A percentile compares a stretch with the other conserved stretches of the same genome.
These are phyloP conservation scores for Nematopogon swammerdamellus DNA, from an alignment of 2,888 invertebrate genomes.

Conservation along the genomic window DNA sequence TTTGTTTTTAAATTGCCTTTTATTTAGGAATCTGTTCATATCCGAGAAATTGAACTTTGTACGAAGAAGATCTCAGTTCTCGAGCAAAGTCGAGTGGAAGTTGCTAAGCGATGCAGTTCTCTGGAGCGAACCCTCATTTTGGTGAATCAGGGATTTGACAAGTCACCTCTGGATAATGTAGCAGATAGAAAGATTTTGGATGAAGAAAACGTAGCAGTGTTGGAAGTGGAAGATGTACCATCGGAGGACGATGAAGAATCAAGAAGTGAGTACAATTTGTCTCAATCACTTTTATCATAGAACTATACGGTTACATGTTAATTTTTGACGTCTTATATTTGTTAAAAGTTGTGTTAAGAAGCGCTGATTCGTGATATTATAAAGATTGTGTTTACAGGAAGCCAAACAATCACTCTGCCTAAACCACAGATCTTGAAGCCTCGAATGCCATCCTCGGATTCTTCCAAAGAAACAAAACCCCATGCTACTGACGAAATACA, in stretches of 20 bases:
- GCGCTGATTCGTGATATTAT: too few relatives aligned
- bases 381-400: constrained; percentile 23
- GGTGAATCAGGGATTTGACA: constrained; percentile 33
- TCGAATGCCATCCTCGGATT: constrained; percentile 10
- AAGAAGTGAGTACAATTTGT: constrained; percentile 20
- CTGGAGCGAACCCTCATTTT: constrained; percentile 33
- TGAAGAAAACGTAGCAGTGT: constrained; percentile 14
- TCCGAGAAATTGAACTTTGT: constrained; percentile 27
- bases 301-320: too few relatives aligned
- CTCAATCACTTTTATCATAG: too few relatives aligned
- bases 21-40: constrained; percentile 28
- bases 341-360: too few relatives aligned
- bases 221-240: constrained; percentile 29
- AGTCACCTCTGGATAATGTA: constrained; percentile 9
- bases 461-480: constrained; percentile 8
- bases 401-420: constrained; percentile 29
- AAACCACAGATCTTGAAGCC: constrained; percentile 25
- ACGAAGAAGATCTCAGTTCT: constrained; percentile 26
- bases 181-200: constrained; percentile 13
- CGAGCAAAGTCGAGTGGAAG: constrained; percentile 25
- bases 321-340: too few relatives aligned
- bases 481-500: constrained; percentile 1
- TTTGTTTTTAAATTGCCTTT: too few relatives aligned
- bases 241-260: constrained; percentile 32
- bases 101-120: constrained; percentile 26